Evolutionary conservation across 2,797 vertebrate genomes (phyloP), one percentile per base, ranked within the genome.

Genomic region (Lates japonicus): DNA sequence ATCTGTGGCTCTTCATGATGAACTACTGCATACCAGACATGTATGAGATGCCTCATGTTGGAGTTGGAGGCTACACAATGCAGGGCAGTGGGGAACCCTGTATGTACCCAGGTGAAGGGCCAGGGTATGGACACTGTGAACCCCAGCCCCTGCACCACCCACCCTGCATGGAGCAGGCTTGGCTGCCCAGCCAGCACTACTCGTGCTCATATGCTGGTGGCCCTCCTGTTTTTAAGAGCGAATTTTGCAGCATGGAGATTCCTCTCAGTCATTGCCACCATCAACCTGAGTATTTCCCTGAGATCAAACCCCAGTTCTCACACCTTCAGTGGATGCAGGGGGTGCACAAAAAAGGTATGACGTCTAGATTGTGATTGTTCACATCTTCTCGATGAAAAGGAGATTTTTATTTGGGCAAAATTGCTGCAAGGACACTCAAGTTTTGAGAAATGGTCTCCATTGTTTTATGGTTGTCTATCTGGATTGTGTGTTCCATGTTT

Each of bases 101-200:
- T 93, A 95, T 97, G 90, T 98, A 96, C 85, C 92, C 96, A 0
- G 94, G 96, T 75, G 97, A 97, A 58, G 97, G 95, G 72, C 95
- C 96, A 4, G 92, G 93, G 81, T 97, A 95, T 70, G 90, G 95
- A 82, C 95, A 92, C 93, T 96, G 93, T 29, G 97, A 97, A 88
- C 90, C 95, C 82, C 97, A 97, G 94, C 94, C 96, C 33, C 72
- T 94, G 49, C 96, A 97, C 93, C 94, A 96, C 84, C 96, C 96
- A 68, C 96, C 97, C 88, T 98, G 95, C 95, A 94, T 97, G 97
- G 98, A 98, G 95, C 97, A 97, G 95, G 90, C 96, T 85, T 98
- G 98, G 97, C 94, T 94, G 41, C 92, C 96, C 80, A 92, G 95
- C 91, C 97, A 97, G 95, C 95, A 95, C 88, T 97, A 96, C 92